These are phyloP conservation scores for Phycodurus eques DNA, from an alignment of 2,113 vertebrate genomes.

Conservation along the genomic window DNA sequence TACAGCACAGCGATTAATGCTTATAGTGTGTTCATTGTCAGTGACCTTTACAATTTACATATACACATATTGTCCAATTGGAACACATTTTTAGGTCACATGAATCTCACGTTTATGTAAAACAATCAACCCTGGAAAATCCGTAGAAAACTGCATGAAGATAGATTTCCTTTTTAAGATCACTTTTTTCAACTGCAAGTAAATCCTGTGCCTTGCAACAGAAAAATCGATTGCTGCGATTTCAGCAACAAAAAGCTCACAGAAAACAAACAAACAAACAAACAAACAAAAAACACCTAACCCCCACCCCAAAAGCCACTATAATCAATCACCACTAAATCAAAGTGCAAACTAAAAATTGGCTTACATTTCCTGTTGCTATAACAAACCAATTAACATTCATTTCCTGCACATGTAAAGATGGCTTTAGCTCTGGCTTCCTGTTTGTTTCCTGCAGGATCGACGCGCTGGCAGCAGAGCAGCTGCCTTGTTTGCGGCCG, in stretches of 20 bases:
- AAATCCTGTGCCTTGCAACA: too few relatives aligned
- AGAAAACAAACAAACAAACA: neutral
- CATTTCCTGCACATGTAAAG: slow-evolving; percentile 60
- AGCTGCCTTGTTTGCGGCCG: slow-evolving; percentile 35
- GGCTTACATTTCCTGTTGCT: slow-evolving; percentile 58
- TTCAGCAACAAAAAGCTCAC: neutral
- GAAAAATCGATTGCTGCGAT: neutral
- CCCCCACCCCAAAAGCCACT: neutral
- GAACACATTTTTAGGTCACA: neutral
- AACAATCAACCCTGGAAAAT: neutral
- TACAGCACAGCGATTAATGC: slow-evolving; percentile 19
- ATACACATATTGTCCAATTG: neutral
- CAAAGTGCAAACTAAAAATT: slow-evolving; percentile 49
- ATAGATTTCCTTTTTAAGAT: too few relatives aligned
- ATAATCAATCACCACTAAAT: slow-evolving; percentile 14
- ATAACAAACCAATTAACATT: slow-evolving; percentile 60
- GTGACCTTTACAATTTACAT: neutral
- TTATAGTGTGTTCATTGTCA: slow-evolving; percentile 9
- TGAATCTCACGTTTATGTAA: neutral
- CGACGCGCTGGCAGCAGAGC: slow-evolving; percentile 6
- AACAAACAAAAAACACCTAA: neutral
- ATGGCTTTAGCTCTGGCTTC: slow-evolving; percentile 33
- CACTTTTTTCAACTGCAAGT: too few relatives aligned
- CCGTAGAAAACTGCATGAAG: neutral
- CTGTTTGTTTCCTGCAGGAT: slow-evolving; percentile 53